Evolutionary conservation across 2,888 invertebrate species (phyloP).

Genomic region (Cerceris ruficornis): DNA sequence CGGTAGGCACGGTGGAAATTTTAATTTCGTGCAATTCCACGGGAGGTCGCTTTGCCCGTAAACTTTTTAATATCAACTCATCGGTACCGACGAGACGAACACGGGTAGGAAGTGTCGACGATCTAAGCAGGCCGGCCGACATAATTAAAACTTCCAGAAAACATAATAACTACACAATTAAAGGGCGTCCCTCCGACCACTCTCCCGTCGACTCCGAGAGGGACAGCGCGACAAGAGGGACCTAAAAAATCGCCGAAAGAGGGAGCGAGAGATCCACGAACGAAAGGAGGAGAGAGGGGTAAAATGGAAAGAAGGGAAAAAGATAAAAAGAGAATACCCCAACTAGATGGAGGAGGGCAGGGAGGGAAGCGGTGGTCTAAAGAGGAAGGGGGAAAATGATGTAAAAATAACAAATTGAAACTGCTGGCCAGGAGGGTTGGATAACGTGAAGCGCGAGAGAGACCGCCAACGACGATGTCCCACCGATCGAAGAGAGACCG

Average conservation of each 20-base stretch:
- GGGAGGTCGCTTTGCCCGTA: no score
- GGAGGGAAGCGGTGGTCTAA: conserved; percentile 52
- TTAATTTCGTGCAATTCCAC: no score
- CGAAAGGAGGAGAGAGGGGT: conserved; percentile 31
- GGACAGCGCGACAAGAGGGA: background rate
- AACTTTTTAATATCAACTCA: conserved; percentile 3
- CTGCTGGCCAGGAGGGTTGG: conserved; percentile 71
- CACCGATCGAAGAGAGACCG: conserved; percentile 17
- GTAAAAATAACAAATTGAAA: conserved; percentile 79
- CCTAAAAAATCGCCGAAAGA: conserved; percentile 8
- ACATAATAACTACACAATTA: conserved; percentile 70
- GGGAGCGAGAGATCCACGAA: conserved; percentile 15
- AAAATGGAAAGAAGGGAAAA: conserved; percentile 42
- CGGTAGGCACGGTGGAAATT: no score
- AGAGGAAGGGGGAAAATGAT: conserved; percentile 73
- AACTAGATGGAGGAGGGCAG: background rate
- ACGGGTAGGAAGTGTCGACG: conserved; percentile 29
- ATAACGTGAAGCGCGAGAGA: conserved; percentile 52
- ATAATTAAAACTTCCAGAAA: conserved; percentile 68
- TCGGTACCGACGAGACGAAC: background rate
- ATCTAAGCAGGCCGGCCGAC: conserved; percentile 48
- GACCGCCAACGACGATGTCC: conserved; percentile 16
- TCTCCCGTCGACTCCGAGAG: conserved; percentile 19
- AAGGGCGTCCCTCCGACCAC: conserved; percentile 55
- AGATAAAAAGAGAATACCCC: conserved; percentile 34